A percentile compares a stretch with the other conserved stretches of the same genome.
These are phyloP conservation scores for Vimba vimba DNA, from an alignment of 2,113 vertebrate species.

Conservation along the genomic window DNA sequence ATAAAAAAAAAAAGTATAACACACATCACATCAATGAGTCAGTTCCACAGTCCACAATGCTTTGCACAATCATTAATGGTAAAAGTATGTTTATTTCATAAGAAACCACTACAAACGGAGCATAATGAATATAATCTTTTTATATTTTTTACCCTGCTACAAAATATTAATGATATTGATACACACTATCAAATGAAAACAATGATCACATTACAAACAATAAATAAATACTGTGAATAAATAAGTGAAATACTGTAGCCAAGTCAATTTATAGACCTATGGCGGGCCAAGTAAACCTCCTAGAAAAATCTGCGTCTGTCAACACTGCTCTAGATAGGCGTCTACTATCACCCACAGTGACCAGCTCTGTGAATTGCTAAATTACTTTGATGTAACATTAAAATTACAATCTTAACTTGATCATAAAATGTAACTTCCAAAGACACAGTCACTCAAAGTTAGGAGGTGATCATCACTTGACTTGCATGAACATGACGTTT, in stretches of 20 bases:
- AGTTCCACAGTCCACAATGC: not conserved
- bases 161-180: constrained; percentile 71
- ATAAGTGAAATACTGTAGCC: constrained; percentile 72
- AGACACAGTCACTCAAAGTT: constrained; percentile 64
- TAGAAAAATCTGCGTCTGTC: constrained; percentile 5
- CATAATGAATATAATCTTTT: constrained; percentile 53
- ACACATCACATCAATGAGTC: not conserved
- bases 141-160: constrained; percentile 62
- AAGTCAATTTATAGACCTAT: constrained; percentile 66
- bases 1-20: not conserved
- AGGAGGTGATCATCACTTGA: constrained; percentile 48
- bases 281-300: constrained; percentile 67
- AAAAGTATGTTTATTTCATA: constrained; percentile 76
- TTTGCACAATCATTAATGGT: constrained; percentile 43
- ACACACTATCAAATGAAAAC: constrained; percentile 69
- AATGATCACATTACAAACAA: constrained; percentile 60
- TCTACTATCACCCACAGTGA: constrained; percentile 64
- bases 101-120: constrained; percentile 78
- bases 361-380: constrained; percentile 68
- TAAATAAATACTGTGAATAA: constrained; percentile 76
- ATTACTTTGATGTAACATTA: constrained; percentile 49
- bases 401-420: constrained; percentile 13
- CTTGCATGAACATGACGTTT: not conserved
- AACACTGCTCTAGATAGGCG: not conserved
- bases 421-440: constrained; percentile 53